Conservation (phyloP, 2,888 invertebrate species). For the Hydrotaea diabolus region DNA sequence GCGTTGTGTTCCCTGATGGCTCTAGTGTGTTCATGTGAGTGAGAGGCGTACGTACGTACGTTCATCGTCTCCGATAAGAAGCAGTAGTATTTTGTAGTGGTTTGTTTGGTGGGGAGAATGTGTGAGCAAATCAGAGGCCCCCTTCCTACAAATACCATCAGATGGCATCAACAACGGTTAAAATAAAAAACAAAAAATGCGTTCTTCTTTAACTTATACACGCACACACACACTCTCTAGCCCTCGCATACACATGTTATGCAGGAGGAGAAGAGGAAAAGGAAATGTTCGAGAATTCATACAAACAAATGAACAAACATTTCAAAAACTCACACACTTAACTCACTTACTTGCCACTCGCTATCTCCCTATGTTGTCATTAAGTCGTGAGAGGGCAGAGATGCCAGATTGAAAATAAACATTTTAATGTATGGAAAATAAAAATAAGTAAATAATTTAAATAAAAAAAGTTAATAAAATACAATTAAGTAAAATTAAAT, state of each 20-base stretch:
- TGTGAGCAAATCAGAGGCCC: slow-evolving; percentile 27
- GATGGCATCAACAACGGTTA: not conserved
- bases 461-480: too few relatives aligned
- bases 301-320: slow-evolving; percentile 9
- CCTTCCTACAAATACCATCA: not conserved
- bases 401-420: not conserved
- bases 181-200: slow-evolving; percentile 18
- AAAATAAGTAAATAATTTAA: too few relatives aligned
- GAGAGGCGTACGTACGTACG: slow-evolving; percentile 11
- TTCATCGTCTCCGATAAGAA: not conserved
- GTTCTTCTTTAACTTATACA: not conserved
- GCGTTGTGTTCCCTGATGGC: slow-evolving; percentile 25
- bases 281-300: slow-evolving; percentile 4
- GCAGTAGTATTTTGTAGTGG: not conserved
- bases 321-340: not conserved
- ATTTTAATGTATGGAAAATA: too few relatives aligned
- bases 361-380: not conserved
- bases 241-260: not conserved
- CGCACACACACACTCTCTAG: slow-evolving; percentile 20
- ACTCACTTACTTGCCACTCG: slow-evolving; percentile 9
- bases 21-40: slow-evolving; percentile 23
- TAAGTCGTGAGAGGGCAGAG: not conserved
- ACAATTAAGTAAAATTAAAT: too few relatives aligned
- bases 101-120: slow-evolving; percentile 6
- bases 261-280: slow-evolving; percentile 21